These are phyloP conservation scores for Darevskia mixta DNA, from an alignment of 2,797 vertebrate genomes.

Conservation along the genomic window DNA sequence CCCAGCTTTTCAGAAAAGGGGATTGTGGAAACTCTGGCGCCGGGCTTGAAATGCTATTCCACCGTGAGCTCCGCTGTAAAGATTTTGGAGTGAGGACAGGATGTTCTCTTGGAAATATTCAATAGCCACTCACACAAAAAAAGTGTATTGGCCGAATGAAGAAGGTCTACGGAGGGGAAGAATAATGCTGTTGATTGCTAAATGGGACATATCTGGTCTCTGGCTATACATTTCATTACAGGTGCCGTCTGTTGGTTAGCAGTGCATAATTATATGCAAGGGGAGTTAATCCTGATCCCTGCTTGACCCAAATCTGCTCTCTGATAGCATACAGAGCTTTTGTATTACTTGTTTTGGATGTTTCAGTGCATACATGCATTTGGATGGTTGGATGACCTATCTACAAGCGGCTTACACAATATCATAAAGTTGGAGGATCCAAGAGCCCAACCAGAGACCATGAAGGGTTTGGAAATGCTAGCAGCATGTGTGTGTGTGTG, in stretches of 20 bases:
- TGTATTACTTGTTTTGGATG: neutral
- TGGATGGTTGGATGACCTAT: neutral
- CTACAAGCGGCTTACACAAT: neutral
- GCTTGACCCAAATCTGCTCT: neutral
- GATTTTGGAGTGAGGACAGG: slow-evolving; percentile 13
- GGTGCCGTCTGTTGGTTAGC: neutral
- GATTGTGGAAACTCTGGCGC: slow-evolving; percentile 53
- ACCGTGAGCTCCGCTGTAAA: slow-evolving; percentile 52
- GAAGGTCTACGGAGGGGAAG: neutral
- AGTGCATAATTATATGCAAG: neutral
- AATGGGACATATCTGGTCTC: neutral
- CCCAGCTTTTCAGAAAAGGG: slow-evolving; percentile 46
- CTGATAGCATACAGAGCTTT: neutral
- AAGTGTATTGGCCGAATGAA: slow-evolving; percentile 33
- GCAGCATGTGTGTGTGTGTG: too few relatives aligned
- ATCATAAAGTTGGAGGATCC: neutral
- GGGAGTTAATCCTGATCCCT: slow-evolving; percentile 23
- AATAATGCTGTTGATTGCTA: neutral
- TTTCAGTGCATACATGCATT: neutral
- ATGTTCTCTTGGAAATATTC: slow-evolving; percentile 35
- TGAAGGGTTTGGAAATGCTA: neutral
- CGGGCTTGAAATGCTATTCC: slow-evolving; percentile 51
- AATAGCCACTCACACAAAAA: slow-evolving; percentile 25
- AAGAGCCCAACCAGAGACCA: neutral
- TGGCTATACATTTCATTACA: slow-evolving; percentile 23